Base-by-base conservation (phyloP, 92 coral and sea anemone species). In the Epizoanthus ramosus region DNA sequence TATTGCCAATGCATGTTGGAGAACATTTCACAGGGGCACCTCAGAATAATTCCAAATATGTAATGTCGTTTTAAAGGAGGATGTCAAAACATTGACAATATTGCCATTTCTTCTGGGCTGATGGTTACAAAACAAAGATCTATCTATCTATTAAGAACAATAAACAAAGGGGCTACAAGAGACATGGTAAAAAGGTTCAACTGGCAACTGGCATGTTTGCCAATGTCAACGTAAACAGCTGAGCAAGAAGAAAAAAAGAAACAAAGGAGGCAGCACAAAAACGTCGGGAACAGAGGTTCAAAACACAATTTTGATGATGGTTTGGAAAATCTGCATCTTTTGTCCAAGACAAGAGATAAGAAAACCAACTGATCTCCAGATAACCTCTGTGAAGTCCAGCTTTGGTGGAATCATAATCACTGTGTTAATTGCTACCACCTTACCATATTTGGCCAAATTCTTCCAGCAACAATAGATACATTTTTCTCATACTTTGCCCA, bases 331-430 rank as follows among this genome's bases (percentile, higher is more conserved):
- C 58, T 76, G 14, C 91, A 83, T 71, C 64, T 88, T 67, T 23
- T 84, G 5, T 88, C 85, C 31, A 84, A 69, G 61, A 71, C 71
- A 60, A 73, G 92, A 33, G 86, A 85, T 18, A 84, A 80, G 80
- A 88, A 88, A 64, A 88, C 89, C 33, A 79, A 77, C n/a, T 80
- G 89, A 24, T 43, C 79, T 13, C 52, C 70, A 4, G 50, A 67
- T 5, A 17, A 84, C 4, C 8, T 77, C 17, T 88, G 91, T 79
- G 77, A 88, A 28, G 80, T 87, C 9, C 25, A 87, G n/a, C 71
- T 86, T 13, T 80, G 73, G 74, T 86, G 86, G 89, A 85, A 59
- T 22, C 87, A 84, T 45, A 84, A 84, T 47, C 85, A 86, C 81
- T 81, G 90, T 73, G 74, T 80, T 0, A 66, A 83, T 28, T 74